Conservation (phyloP, 2,888 invertebrate genomes). For the Lottia gigantea region DNA sequence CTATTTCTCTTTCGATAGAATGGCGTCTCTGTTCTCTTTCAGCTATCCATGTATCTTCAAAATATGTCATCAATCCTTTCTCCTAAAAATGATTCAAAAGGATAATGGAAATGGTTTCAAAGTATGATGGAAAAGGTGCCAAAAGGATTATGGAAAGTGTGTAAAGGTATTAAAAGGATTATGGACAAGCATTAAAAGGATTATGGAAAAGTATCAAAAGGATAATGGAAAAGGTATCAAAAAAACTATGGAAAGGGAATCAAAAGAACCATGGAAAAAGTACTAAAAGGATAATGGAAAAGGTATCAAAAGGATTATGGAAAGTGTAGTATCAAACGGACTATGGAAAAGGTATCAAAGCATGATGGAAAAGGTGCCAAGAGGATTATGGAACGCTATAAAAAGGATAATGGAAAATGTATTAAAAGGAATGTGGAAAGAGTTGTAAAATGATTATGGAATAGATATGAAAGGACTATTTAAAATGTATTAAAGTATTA, state of each 20-base stretch:
- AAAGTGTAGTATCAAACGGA: not conserved
- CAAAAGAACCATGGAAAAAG: not conserved
- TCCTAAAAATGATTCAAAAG: slow-evolving; percentile 46
- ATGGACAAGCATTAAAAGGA: not conserved
- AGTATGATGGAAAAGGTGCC: not conserved
- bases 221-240: not conserved
- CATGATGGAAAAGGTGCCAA: not conserved
- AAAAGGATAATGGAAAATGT: no score
- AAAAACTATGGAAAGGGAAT: not conserved
- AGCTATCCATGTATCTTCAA: slow-evolving; percentile 65
- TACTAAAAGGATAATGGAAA: not conserved
- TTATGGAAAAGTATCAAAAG: not conserved
- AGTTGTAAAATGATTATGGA: not conserved
- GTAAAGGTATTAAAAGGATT: not conserved
- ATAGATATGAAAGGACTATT: not conserved
- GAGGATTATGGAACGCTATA: not conserved
- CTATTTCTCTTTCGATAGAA: slow-evolving; percentile 62
- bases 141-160: not conserved
- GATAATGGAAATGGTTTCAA: no score
- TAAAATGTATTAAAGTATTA: no score
- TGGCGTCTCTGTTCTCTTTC: slow-evolving; percentile 59
- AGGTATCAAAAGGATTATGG: not conserved
- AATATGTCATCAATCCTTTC: slow-evolving; percentile 63
- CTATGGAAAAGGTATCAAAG: no score
- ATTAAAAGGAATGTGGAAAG: no score